A percentile compares a stretch with the other conserved stretches of the same genome.
Evolutionary conservation across 1,140 invertebrate species (phyloP).

Genomic region (Eriosoma lanigerum): DNA sequence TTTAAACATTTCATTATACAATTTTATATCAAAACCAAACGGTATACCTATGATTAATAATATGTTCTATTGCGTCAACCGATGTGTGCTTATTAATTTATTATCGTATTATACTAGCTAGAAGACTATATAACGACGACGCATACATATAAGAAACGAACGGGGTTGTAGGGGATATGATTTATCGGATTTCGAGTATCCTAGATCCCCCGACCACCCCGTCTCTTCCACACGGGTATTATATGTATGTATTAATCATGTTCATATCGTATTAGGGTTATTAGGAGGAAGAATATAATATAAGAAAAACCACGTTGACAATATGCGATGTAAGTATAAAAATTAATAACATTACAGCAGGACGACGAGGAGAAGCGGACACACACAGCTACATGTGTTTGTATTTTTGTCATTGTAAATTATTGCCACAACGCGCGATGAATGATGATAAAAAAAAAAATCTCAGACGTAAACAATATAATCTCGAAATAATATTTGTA

Average conservation of each 20-base stretch:
- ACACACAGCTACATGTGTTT: neutral
- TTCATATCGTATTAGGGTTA: constrained; percentile 4
- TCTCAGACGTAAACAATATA: neutral
- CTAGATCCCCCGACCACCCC: neutral
- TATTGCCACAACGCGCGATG: neutral
- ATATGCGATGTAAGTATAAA: neutral
- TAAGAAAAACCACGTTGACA: neutral
- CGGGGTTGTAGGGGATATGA: constrained; percentile 1
- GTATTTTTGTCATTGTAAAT: neutral
- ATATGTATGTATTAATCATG: neutral
- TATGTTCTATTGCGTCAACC: neutral
- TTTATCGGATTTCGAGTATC: constrained; percentile 21
- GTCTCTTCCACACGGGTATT: neutral
- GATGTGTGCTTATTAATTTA: neutral
- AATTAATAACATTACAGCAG: neutral
- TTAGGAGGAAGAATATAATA: neutral
- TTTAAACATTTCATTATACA: neutral
- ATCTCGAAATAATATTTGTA: too few species aligned
- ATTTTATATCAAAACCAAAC: too few species aligned
- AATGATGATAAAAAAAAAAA: neutral
- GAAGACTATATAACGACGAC: neutral
- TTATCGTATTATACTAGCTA: too few species aligned
- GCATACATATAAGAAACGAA: neutral
- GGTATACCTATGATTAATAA: neutral
- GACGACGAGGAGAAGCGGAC: neutral